Percentiles rank a stretch among this genome's conserved stretches.
These are phyloP conservation scores for Hippasteria phrygiana DNA, from an alignment of 53 echinoderm and acorn worm genomes.

Conservation along the genomic window DNA sequence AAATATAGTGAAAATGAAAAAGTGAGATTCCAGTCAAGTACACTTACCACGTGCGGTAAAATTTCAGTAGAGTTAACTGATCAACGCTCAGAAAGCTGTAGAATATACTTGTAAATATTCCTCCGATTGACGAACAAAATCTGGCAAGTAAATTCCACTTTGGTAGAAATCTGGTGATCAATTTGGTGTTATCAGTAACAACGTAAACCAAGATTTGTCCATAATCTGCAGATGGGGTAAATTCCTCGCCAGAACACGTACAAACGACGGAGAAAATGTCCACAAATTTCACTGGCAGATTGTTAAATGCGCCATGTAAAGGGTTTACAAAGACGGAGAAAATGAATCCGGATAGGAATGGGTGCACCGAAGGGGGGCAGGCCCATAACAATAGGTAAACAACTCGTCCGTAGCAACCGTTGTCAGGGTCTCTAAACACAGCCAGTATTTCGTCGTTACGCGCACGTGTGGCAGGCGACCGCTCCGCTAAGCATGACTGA, in stretches of 20 bases:
- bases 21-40: too few species aligned
- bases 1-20: too few species aligned
- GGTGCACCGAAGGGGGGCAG: background rate
- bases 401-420: conserved; percentile 64
- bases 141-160: background rate
- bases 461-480: background rate
- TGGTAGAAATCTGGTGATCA: background rate
- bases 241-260: background rate
- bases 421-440: conserved; percentile 59
- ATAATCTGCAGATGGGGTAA: background rate
- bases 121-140: background rate
- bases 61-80: background rate
- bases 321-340: conserved; percentile 8
- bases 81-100: background rate
- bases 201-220: background rate
- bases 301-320: background rate
- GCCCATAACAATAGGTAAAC: conserved; percentile 65
- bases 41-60: background rate
- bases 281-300: background rate
- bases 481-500: conserved; percentile 8
- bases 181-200: background rate
- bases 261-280: background rate
- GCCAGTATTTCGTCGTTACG: background rate
- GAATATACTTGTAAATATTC: background rate
- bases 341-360: background rate